Evolutionary conservation across 1,140 invertebrate species (phyloP).

Genomic region (Drosophila sturtevanti): DNA sequence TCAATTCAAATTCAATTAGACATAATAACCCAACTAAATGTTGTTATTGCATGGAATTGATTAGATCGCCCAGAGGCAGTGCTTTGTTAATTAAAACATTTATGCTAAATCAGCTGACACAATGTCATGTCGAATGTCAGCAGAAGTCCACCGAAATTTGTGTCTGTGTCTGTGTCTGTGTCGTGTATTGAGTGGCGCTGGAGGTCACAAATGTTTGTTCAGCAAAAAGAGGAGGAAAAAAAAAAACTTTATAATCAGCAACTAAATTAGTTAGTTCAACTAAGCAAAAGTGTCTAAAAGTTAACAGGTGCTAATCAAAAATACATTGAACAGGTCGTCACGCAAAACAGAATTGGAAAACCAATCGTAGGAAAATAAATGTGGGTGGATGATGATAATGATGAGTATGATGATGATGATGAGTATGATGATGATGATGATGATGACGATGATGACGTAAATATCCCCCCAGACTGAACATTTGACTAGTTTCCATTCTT

Average conservation of each 20-base stretch:
- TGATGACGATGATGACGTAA: slow-evolving; percentile 46
- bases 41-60: slow-evolving; percentile 56
- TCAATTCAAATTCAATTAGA: slow-evolving; percentile 75
- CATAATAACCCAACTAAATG: slow-evolving; percentile 39
- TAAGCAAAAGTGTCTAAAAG: not conserved
- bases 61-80: slow-evolving; percentile 35
- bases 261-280: not conserved
- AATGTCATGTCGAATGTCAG: slow-evolving; percentile 53
- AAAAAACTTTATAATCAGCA: not conserved
- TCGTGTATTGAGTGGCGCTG: not conserved
- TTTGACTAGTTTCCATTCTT: slow-evolving; percentile 4
- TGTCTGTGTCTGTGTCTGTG: not conserved
- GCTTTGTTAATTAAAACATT: slow-evolving; percentile 70
- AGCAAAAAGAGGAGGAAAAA: not conserved
- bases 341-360: not conserved
- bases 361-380: not conserved
- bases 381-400: not conserved
- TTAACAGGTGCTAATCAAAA: slow-evolving; percentile 2
- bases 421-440: slow-evolving; percentile 1
- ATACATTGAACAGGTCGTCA: not conserved
- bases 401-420: not conserved
- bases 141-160: slow-evolving; percentile 35
- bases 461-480: slow-evolving; percentile 43
- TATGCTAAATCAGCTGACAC: slow-evolving; percentile 67
- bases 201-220: slow-evolving; percentile 10